Conservation (phyloP, 2,797 vertebrate species). For the Gymnothorax javanicus region DNA sequence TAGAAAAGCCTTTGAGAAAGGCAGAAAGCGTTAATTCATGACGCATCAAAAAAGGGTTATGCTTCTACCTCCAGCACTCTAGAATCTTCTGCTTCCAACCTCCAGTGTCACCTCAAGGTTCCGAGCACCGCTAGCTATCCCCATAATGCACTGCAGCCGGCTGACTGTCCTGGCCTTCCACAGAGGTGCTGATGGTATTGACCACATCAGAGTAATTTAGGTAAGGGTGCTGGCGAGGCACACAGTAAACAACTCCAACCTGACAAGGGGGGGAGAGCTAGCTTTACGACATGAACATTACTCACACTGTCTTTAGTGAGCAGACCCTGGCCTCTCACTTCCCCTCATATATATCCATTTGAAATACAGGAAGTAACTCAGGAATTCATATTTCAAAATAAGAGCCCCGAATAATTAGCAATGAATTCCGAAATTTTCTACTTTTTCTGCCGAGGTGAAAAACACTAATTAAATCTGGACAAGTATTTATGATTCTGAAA, state of each 20-base stretch:
- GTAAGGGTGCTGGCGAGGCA: slow-evolving; percentile 52
- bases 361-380: background rate
- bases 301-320: slow-evolving; percentile 54
- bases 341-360: slow-evolving; percentile 9
- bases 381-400: slow-evolving; percentile 1
- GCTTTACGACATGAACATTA: slow-evolving; percentile 58
- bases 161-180: slow-evolving; percentile 11
- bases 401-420: slow-evolving; percentile 6
- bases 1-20: background rate
- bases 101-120: slow-evolving; percentile 59
- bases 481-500: background rate
- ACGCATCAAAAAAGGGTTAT: background rate
- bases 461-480: background rate
- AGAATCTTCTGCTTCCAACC: slow-evolving; percentile 36
- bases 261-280: slow-evolving; percentile 53
- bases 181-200: slow-evolving; percentile 57
- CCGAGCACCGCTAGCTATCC: background rate
- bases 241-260: slow-evolving; percentile 61
- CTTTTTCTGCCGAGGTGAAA: background rate
- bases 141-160: too few species aligned
- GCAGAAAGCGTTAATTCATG: too few species aligned
- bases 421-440: background rate
- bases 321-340: slow-evolving; percentile 34
- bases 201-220: slow-evolving; percentile 59
- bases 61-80: background rate